Evolutionary conservation across 1,140 invertebrate species (phyloP), one percentile per base, ranked within the genome.

Genomic region (Diachasmimorpha longicaudata): DNA sequence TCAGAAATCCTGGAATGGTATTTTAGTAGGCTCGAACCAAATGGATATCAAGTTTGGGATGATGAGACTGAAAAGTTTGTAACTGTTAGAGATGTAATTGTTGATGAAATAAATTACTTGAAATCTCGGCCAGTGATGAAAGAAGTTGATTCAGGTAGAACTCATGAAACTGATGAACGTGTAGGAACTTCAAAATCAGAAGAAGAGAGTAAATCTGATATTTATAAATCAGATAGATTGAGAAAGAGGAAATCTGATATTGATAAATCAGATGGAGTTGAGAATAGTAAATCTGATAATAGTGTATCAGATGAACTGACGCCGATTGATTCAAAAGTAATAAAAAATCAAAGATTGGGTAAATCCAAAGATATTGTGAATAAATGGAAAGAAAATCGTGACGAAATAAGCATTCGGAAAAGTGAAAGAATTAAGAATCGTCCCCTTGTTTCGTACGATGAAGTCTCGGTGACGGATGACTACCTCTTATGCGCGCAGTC

Each of bases 41-140:
- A 89, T 81, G 85, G 85, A 39, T 89, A 88, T 82, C 87, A 83
- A 83, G 79, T 88, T 70, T 86, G 79, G 80, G 82, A 86, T 79
- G 58, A 78, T 31, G 78, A 86, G 77, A 75, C 63, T 16, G 78
- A 81, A 77, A 86, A 85, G 75, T 85, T 39, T 80, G 58, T 84
- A 21, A 73, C 77, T 66, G 85, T 82, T 37, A 81, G 88, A 72
- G 87, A 89, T 81, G 84, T 88, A 68, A 82, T 87, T 78, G 75
- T 86, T 10, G 87, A 88, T 80, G 85, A 90, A 77, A 82, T 74
- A 75, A 83, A 84, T 82, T 87, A 79, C 76, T 8, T 82, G 13
- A 73, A 81, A 55, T 83, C 84, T 71, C 82, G 82, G 77, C 82
- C 67, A 68, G 25, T 69, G 52, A 39, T 77, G 44, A 31, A 52